Evolutionary conservation across 2,797 vertebrate genomes (phyloP), one percentile per base, ranked within the genome.

Genomic region (Moxostoma hubbsi): DNA sequence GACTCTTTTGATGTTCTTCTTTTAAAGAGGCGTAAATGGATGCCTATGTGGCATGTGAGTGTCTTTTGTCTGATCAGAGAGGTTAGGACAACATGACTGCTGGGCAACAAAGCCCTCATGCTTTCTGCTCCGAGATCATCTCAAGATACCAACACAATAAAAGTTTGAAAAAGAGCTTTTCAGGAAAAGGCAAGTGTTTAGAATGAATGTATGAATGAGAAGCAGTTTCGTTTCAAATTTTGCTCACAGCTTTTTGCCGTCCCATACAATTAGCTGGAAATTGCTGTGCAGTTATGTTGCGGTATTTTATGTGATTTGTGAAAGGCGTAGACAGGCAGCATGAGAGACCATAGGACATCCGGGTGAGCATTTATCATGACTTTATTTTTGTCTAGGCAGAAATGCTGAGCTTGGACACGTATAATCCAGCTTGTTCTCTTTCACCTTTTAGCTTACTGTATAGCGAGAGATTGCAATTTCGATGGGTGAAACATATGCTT

Each of bases 41-140:
- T 80, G 77, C 77, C 82, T 80, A 63, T 83, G 77, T 75, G 66
- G 68, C 81, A 70, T 77, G 75, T 79, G 74, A 81, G 82, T 78
- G 75, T 58, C 82, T 83, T 84, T 85, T 85, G 82, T 84, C 82
- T 85, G 85, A 83, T 84, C 74, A 61, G 72, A 85, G 74, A 80
- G 73, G 76, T 86, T 84, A 83, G 65, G 81, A 83, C 77, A 83
- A 83, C 77, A 73, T 73, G 59, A 47, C 75, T 71, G 81, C 63
- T 9, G 45, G 70, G 71, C 78, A 84, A 82, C 75, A 81, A 78
- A 82, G 63, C 68, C 77, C 55, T 64, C 70, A 59, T 72, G 76
- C 73, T 75, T 70, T 75, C 61, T 72, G 77, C 72, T 2, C 9
- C 47, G 50, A 75, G 65, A 75, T 69, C 15, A 49, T 70, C 67